phyloP scores from a whole-genome alignment of 2,113 vertebrate genomes.

The Mus spicilegus region DNA sequence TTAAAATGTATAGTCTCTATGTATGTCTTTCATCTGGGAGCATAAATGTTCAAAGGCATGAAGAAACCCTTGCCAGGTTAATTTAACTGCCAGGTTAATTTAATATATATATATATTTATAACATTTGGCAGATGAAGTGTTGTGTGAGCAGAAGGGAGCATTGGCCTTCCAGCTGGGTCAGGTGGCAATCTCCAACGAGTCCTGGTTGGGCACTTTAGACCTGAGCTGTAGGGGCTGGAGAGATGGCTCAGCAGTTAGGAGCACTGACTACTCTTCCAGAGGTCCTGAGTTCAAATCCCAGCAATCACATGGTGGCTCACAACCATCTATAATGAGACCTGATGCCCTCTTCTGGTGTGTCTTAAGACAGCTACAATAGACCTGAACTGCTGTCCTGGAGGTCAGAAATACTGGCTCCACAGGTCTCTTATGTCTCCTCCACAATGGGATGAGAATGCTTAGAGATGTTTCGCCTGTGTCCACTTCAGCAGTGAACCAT shows the following conservation, averaged over 20 bases:
- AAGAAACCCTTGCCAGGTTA: too few species aligned
- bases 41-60: too few species aligned
- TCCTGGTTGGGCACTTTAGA: not conserved
- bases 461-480: not conserved
- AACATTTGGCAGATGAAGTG: not conserved
- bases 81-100: too few species aligned
- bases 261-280: too few species aligned
- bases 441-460: not conserved
- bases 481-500: slow-evolving; percentile 30
- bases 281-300: too few species aligned
- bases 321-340: too few species aligned
- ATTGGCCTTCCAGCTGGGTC: not conserved
- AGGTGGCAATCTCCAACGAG: not conserved
- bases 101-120: too few species aligned
- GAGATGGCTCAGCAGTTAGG: too few species aligned
- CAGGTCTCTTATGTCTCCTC: accelerated
- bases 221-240: not conserved
- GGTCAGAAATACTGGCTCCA: accelerated
- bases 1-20: too few species aligned
- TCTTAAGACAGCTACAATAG: not conserved
- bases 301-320: too few species aligned
- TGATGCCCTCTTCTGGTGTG: too few species aligned
- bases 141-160: not conserved
- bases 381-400: not conserved
- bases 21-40: too few species aligned